Evolutionary conservation across 2,113 vertebrate species (phyloP).

Genomic region (Pardalotus punctatus): DNA sequence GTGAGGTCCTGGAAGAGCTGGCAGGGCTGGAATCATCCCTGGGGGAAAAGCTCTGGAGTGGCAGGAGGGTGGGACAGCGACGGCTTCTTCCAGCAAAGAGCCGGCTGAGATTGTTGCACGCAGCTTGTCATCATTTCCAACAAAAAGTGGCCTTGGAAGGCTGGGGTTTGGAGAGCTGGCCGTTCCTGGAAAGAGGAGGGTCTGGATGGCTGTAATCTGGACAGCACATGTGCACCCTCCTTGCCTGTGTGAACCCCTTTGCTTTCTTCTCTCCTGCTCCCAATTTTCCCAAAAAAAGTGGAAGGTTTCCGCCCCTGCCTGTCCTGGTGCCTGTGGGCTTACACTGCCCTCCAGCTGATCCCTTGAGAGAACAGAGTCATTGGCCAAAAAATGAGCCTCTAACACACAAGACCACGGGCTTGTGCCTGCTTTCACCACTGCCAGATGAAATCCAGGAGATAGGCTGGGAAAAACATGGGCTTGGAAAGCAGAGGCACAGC

Average conservation of each 20-base stretch:
- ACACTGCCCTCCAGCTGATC: neutral
- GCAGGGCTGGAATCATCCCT: neutral
- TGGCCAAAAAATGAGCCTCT: neutral
- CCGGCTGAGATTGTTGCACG: neutral
- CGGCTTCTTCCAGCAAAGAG: neutral
- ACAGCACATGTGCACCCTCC: neutral
- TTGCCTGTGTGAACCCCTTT: neutral
- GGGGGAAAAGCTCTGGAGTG: neutral
- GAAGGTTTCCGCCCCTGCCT: neutral
- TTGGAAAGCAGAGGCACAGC: too few species aligned
- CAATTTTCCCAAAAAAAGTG: too few species aligned
- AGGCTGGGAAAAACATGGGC: too few species aligned
- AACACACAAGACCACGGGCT: too few species aligned
- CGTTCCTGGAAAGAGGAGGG: neutral
- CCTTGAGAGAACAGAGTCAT: accelerated
- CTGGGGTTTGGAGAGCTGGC: neutral
- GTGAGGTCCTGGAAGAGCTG: neutral
- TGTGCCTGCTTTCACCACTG: too few species aligned
- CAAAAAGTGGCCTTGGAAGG: neutral
- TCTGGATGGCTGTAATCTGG: neutral
- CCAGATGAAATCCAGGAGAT: too few species aligned
- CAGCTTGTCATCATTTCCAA: neutral
- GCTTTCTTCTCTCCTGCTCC: neutral
- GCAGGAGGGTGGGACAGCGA: neutral
- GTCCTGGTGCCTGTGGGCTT: neutral